Evolutionary conservation across 2,888 invertebrate genomes (phyloP).

Genomic region (Yponomeuta plumbellus): DNA sequence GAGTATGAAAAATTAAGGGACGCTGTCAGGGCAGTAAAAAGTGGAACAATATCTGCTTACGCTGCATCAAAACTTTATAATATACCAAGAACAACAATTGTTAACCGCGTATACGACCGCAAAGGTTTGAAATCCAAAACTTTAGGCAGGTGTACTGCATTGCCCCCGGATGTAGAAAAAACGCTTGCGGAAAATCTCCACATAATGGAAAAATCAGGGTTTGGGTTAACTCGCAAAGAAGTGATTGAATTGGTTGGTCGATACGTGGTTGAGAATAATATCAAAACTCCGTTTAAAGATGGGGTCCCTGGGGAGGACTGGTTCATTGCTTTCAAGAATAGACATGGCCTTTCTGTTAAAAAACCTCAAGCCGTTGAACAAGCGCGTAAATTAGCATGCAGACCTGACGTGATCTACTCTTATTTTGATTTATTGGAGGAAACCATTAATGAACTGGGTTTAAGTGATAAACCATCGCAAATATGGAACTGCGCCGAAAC

Average conservation of each 20-base stretch:
- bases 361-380: conserved; percentile 40
- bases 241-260: conserved; percentile 31
- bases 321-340: conserved; percentile 33
- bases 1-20: not conserved
- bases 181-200: conserved; percentile 29
- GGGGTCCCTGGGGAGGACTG: conserved; percentile 34
- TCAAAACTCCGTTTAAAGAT: conserved; percentile 34
- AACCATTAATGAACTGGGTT: conserved; percentile 13
- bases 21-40: no score
- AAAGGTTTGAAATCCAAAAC: conserved; percentile 25
- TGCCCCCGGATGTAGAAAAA: conserved; percentile 30
- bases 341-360: conserved; percentile 38
- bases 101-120: conserved; percentile 19
- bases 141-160: conserved; percentile 28
- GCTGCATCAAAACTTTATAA: no score
- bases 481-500: conserved; percentile 28
- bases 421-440: conserved; percentile 17
- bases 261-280: conserved; percentile 29
- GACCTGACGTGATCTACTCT: conserved; percentile 18
- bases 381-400: conserved; percentile 28
- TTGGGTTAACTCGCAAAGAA: conserved; percentile 37
- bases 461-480: conserved; percentile 5
- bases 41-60: no score
- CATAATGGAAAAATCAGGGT: conserved; percentile 35
- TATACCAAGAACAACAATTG: no score